Conservation (phyloP, 2,888 invertebrate species). For the Megalurothrips usitatus region DNA sequence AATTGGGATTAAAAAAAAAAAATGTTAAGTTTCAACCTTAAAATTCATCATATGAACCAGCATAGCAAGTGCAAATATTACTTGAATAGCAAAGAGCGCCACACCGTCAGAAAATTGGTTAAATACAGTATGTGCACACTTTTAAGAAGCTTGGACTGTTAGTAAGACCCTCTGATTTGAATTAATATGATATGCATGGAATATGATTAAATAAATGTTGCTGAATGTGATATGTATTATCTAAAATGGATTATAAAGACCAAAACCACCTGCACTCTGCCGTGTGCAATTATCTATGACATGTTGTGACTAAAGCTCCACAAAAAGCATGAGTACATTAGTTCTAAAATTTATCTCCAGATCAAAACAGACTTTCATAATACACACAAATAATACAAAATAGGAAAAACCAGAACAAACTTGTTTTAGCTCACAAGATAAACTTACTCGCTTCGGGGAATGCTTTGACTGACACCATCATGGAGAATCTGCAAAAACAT, state of each 20-base stretch:
- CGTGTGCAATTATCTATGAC: neutral
- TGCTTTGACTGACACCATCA: neutral
- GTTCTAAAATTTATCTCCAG: neutral
- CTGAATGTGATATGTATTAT: neutral
- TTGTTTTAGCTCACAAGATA: neutral
- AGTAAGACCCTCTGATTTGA: too few relatives aligned
- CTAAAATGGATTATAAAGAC: too few relatives aligned
- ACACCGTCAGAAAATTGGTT: too few relatives aligned
- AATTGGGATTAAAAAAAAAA: too few relatives aligned
- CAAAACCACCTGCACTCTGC: neutral
- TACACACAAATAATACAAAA: neutral
- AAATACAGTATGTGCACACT: too few relatives aligned
- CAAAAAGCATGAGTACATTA: neutral
- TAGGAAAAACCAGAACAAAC: neutral
- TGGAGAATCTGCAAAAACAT: neutral
- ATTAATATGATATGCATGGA: neutral
- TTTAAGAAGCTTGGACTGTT: too few relatives aligned
- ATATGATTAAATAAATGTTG: neutral
- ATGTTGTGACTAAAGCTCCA: neutral
- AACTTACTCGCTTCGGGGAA: slow-evolving; percentile 13
- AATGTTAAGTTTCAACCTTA: too few relatives aligned
- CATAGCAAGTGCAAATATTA: too few relatives aligned
- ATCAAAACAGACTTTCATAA: neutral
- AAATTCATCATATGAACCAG: too few relatives aligned
- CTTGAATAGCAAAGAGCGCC: too few relatives aligned